phyloP scores from a whole-genome alignment of 2,113 vertebrate species.

The Malurus melanocephalus region DNA sequence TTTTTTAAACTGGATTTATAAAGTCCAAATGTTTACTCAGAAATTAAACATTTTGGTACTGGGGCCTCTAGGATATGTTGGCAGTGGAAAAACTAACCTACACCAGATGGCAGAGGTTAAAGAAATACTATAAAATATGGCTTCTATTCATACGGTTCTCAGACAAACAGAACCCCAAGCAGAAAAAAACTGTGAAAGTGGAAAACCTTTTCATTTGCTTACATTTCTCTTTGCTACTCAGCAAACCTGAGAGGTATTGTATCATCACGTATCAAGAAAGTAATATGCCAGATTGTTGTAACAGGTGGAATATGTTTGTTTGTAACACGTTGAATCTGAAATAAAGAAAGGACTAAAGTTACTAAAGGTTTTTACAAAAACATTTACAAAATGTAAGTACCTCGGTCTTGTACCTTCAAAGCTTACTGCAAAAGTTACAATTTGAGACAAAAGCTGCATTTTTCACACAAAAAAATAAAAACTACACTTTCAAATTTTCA shows the following conservation, averaged over 20 bases:
- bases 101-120: conserved; percentile 74
- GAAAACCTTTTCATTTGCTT: conserved; percentile 74
- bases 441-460: not conserved
- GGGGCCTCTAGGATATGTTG: conserved; percentile 60
- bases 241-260: conserved; percentile 75
- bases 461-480: not conserved
- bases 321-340: conserved; percentile 67
- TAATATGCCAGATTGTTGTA: conserved; percentile 74
- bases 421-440: not conserved
- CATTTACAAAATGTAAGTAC: conserved; percentile 53
- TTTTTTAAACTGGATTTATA: conserved; percentile 46
- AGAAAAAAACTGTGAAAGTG: conserved; percentile 72
- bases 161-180: conserved; percentile 68
- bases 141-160: conserved; percentile 72
- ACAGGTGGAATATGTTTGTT: conserved; percentile 74
- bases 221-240: conserved; percentile 73
- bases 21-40: conserved; percentile 62
- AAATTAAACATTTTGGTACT: conserved; percentile 64
- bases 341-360: conserved; percentile 66
- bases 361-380: conserved; percentile 58
- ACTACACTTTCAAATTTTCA: not conserved
- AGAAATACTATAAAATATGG: conserved; percentile 75
- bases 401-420: conserved; percentile 27
- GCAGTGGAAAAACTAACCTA: conserved; percentile 73
- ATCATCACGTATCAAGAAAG: conserved; percentile 74